Conservation (phyloP, 2,113 vertebrate species). For the Theristicus caerulescens region DNA sequence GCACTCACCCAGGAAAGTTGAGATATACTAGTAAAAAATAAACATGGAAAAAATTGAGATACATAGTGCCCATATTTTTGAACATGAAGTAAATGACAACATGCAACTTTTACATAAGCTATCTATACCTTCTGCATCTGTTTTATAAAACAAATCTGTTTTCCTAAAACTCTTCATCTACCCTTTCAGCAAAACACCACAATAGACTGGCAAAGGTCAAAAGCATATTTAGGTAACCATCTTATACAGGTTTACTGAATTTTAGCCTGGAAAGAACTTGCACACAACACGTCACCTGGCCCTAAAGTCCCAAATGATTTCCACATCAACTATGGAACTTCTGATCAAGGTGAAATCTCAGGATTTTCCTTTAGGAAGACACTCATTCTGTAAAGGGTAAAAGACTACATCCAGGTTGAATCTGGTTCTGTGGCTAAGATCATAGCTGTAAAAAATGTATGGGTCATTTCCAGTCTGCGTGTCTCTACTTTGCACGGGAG, state of each 20-base stretch:
- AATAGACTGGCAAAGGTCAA: background rate
- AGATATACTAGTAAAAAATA: background rate
- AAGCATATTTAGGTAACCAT: background rate
- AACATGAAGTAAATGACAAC: background rate
- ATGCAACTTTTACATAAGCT: background rate
- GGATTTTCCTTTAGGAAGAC: background rate
- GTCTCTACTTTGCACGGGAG: background rate
- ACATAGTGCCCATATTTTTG: background rate
- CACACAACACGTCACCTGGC: too few relatives aligned
- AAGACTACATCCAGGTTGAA: background rate
- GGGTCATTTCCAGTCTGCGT: background rate
- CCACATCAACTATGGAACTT: background rate
- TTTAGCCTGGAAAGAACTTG: background rate
- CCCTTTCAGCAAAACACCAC: background rate
- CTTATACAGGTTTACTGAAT: background rate
- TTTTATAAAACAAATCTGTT: background rate
- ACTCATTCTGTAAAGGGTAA: background rate
- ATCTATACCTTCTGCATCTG: background rate
- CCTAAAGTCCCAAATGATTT: background rate
- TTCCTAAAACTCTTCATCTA: background rate
- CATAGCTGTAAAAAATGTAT: rapidly evolving
- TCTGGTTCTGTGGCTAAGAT: background rate
- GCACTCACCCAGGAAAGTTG: background rate
- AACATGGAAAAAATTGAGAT: background rate
- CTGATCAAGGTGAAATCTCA: background rate